Conservation (phyloP, 2,797 vertebrate species). For the Anguilla anguilla region DNA sequence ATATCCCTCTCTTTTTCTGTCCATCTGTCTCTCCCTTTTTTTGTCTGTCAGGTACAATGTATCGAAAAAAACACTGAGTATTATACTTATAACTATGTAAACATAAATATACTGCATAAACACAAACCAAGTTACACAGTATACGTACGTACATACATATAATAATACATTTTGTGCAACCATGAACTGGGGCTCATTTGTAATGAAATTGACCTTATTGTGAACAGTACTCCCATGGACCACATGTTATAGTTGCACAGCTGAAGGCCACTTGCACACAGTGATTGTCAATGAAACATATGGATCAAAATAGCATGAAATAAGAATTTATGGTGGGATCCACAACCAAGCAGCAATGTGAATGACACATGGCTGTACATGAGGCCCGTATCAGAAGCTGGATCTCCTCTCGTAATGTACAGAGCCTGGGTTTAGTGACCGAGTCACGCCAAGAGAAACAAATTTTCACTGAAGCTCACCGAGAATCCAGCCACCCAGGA, state of each 20-base stretch:
- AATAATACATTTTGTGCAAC: not conserved
- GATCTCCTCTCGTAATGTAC: not conserved
- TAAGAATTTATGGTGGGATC: not conserved
- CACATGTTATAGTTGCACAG: not conserved
- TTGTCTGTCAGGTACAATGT: not conserved
- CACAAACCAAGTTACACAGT: not conserved
- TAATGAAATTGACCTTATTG: not conserved
- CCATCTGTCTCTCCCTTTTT: not conserved
- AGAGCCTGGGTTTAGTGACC: not conserved
- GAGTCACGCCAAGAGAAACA: not conserved
- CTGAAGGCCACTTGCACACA: not conserved
- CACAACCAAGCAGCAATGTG: not conserved
- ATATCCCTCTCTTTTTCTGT: not conserved
- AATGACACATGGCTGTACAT: not conserved
- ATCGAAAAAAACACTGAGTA: not conserved
- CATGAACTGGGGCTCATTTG: not conserved
- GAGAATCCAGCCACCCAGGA: not conserved
- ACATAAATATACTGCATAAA: not conserved
- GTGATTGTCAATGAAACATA: not conserved
- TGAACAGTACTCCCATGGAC: not conserved
- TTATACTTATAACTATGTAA: not conserved
- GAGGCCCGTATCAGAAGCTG: not conserved
- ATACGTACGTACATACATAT: not conserved
- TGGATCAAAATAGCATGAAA: not conserved
- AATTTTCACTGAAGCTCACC: not conserved